Base-by-base conservation (phyloP, 2,888 invertebrate genomes). In the Phorcus lineatus region DNA sequence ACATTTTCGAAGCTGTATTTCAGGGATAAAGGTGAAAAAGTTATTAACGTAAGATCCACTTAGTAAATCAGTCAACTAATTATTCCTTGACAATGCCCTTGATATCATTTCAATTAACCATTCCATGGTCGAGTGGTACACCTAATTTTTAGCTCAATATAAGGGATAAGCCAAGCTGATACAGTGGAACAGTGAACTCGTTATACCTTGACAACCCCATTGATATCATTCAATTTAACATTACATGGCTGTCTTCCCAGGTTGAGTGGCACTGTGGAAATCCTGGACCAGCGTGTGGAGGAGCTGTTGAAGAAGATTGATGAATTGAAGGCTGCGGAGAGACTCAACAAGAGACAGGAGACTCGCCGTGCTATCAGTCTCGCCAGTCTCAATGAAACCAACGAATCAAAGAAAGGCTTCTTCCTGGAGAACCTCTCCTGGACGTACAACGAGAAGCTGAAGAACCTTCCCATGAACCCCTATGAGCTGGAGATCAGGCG, bases 291-390 rank as follows among this genome's bases (percentile, higher is more conserved):
- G 67, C 96, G 96, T 92, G 96, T 96, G 92, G 97, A 97, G 90
- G 97, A 98, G 84, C 94, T 97, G 79, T 96, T 96, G 90, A 95
- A 95, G 92, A 95, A 95, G 92, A 94, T 96, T 85, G 97, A 97
- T 88, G 97, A 97, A 86, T 93, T 96, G 80, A 87, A 89, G 36
- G 81, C 84, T 55, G 81, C 77, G 7, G 82, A 82, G 79, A 81
- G 84, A 54, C 82, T 83, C 74, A 82, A 83, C 36, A 88, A 88
- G 77, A 89, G 89, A 80, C 88, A 89, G 81, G 89, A 89, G 77
- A 88, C 85, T 22, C 82, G 90, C 16, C 85, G 90, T 2, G 88
- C 90, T 1, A 82, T 87, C 66, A 90, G 90, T 82, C 81, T 90
- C 40, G 90, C 89, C 17, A 77, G 84, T 19, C 82, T 85, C 52